Evolutionary conservation across 2,888 invertebrate genomes (phyloP).

Genomic region (Frankliniella fusca): DNA sequence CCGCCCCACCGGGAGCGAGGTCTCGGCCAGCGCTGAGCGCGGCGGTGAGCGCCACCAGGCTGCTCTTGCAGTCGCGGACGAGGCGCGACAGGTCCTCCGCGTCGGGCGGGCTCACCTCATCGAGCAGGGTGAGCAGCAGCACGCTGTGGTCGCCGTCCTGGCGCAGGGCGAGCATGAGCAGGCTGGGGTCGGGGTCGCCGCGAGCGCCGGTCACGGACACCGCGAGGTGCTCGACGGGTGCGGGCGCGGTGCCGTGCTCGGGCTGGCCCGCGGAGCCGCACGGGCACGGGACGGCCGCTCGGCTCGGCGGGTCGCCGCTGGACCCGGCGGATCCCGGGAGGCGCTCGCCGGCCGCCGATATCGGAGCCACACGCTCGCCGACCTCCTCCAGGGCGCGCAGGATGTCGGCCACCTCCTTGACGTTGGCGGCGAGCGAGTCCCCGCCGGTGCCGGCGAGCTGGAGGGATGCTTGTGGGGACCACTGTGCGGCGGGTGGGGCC

Average conservation of each 20-base stretch:
- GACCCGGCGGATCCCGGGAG: background rate
- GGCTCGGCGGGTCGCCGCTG: background rate
- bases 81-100: background rate
- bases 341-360: background rate
- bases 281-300: background rate
- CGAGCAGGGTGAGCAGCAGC: conserved; percentile 1
- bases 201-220: background rate
- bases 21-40: background rate
- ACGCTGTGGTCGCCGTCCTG: conserved; percentile 18
- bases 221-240: background rate
- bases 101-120: background rate
- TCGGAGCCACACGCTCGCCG: background rate
- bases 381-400: background rate
- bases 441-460: background rate
- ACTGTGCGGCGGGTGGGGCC: background rate
- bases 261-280: background rate
- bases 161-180: conserved; percentile 11
- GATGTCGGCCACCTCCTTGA: background rate
- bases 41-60: background rate
- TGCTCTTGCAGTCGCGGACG: conserved; percentile 10
- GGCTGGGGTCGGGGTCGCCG: background rate
- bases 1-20: background rate
- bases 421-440: background rate
- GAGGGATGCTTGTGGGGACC: background rate
- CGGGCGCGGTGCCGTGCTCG: background rate